These are phyloP conservation scores for Synanthedon myopaeformis DNA, from an alignment of 2,888 invertebrate genomes.

Conservation along the genomic window DNA sequence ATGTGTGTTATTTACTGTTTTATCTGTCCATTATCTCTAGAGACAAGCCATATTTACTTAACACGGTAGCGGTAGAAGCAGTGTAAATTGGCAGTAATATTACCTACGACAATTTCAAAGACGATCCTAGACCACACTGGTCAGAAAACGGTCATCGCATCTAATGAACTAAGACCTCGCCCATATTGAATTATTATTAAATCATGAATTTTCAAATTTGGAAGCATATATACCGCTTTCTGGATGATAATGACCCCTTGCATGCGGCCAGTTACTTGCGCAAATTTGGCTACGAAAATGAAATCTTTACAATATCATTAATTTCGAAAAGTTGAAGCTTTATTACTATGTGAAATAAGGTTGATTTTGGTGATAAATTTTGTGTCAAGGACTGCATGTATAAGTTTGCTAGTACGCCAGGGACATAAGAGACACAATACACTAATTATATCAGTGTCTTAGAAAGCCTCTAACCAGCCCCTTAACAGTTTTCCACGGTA, in stretches of 20 bases:
- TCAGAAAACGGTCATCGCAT: too few species aligned
- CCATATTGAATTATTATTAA: slow-evolving; percentile 31
- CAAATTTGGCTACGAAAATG: slow-evolving; percentile 29
- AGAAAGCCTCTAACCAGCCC: slow-evolving; percentile 68
- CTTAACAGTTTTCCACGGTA: slow-evolving; percentile 68
- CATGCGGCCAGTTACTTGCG: slow-evolving; percentile 42
- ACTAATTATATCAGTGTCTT: slow-evolving; percentile 68
- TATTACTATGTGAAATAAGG: slow-evolving; percentile 9
- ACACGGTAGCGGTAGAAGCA: too few species aligned
- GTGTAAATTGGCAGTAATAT: too few species aligned
- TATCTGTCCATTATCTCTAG: too few species aligned
- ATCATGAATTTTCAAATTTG: slow-evolving; percentile 36
- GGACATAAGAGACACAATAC: slow-evolving; percentile 36
- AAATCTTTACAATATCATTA: slow-evolving; percentile 3
- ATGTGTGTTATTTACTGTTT: too few species aligned
- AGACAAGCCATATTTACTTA: too few species aligned
- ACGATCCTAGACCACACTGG: too few species aligned
- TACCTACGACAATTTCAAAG: too few species aligned
- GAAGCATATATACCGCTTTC: slow-evolving; percentile 40
- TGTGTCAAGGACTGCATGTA: neutral
- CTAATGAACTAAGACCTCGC: too few species aligned
- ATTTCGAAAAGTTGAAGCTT: slow-evolving; percentile 6
- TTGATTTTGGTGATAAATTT: slow-evolving; percentile 11
- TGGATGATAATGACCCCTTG: slow-evolving; percentile 45
- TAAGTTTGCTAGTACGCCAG: slow-evolving; percentile 23